Base-by-base conservation (phyloP, 2,888 invertebrate species). In the Acronicta alni region DNA sequence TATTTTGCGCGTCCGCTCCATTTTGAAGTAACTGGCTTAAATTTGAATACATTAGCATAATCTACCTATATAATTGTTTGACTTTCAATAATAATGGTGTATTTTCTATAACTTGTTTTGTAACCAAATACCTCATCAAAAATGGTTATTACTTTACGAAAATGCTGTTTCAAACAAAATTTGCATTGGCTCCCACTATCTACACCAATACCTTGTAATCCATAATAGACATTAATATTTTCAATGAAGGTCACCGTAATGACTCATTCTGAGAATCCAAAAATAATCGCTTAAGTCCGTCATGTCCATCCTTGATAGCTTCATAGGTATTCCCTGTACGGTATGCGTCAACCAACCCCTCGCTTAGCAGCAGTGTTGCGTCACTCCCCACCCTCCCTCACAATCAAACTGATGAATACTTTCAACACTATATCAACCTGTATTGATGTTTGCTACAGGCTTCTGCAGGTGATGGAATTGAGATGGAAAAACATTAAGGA, bases 371-470 rank as follows among this genome's bases (percentile, higher is more conserved):
- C 92, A 88, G 84, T 73, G 81, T 82, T 87, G 88, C 84, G 85
- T 83, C 85, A 83, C 67, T 72, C 75, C 81, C 86, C 79, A 81
- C 82, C 78, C 82, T 82, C 75, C 75, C 77, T 77, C 76, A 90
- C 90, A 90, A 89, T 89, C 90, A 85, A 82, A 86, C 88, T 87
- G 89, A 92, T 91, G 90, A 91, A 91, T 91, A 91, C 89, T 86
- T 88, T 85, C 87, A 83, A 87, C 86, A 84, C 82, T 81, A 83
- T 71, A 78, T 75, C 71, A 67, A 73, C 62, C 61, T 67, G 75
- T 71, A 64, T 62, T 58, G 62, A 72, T 67, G 72, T 70, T 76
- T 75, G 48, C 26, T 56, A 68, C 68, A 58, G 54, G 52, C 39
- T 48, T 52, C 72, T 75, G 67, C 62, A 57, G 53, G 51, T 68